Evolutionary conservation across 2,113 vertebrate genomes (phyloP), one percentile per base, ranked within the genome.

Genomic region (Cisticola juncidis): DNA sequence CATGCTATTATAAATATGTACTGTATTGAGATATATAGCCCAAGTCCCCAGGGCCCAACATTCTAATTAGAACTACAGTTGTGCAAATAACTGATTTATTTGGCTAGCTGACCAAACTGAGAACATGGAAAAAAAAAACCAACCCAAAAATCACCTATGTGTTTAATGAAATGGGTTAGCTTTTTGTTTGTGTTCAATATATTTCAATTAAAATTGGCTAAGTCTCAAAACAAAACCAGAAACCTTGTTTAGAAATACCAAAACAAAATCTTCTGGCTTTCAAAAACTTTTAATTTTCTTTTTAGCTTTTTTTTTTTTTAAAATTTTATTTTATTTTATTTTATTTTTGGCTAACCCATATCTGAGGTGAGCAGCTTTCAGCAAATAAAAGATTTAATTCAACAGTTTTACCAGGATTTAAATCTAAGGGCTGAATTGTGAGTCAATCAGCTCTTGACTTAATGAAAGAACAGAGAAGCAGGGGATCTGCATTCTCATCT

Each of bases 81-180:
- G 86, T 84, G 83, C 77, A 95, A 91, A 95, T 91, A 94, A 89
- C 73, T 87, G 69, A 95, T 92, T 91, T 96, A 93, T 95, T 95
- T 95, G 83, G 77, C 72, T 95, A 86, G 83, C 48, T 92, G 83
- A 76, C 92, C 86, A 87, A 91, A 84, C 60, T 61, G 48, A 71
- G 40, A 87, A 78, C 31, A 68, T 0, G 1, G n/a, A 40, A 84
- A 92, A 3, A 3, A 76, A 40, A 22, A 33, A 33, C 9, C 3
- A 66, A 29, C n/a, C 20, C 16, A 29, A 80, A 57, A 64, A 11
- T 13, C 33, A 69, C 28, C 50, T 61, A 70, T 26, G 42, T 79
- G 22, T 73, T 93, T 65, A 62, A 90, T 24, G 74, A 86, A 82
- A 93, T 4, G 17, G 60, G 25, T 51, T 83, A 26, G 9, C 8